phyloP scores from a whole-genome alignment of 2,113 vertebrate genomes.

The Alectura lathami region DNA sequence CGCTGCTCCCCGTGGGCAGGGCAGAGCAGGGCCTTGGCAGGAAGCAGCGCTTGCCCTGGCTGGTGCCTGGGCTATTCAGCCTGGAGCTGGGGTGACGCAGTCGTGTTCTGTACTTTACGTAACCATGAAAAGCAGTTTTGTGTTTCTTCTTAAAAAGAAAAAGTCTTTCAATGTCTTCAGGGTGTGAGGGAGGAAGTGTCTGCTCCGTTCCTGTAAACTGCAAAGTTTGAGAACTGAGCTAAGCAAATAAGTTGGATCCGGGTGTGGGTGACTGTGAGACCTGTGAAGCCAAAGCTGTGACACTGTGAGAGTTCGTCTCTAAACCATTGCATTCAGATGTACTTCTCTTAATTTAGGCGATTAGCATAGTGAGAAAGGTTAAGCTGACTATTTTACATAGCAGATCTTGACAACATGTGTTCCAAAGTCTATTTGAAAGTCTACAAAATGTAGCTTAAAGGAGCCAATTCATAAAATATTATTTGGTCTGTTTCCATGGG shows the following conservation, averaged over 20 bases:
- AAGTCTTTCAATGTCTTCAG: accelerated
- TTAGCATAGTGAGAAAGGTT: constrained; percentile 40
- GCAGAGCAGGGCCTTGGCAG: not conserved
- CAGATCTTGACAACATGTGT: constrained; percentile 4
- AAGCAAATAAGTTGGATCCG: not conserved
- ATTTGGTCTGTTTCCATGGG: constrained; percentile 50
- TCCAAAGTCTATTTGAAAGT: constrained; percentile 11
- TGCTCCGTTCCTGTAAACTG: not conserved
- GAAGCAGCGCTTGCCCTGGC: not conserved
- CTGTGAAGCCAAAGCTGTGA: not conserved
- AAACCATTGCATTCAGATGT: constrained; percentile 3
- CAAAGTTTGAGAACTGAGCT: not conserved
- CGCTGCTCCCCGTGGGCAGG: accelerated
- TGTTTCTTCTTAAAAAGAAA: not conserved
- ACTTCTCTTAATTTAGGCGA: constrained; percentile 4
- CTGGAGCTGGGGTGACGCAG: not conserved
- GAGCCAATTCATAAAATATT: constrained; percentile 56
- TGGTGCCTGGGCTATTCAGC: accelerated
- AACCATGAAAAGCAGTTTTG: not conserved
- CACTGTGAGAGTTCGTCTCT: not conserved
- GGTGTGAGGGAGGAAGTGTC: not conserved
- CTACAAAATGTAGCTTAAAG: constrained; percentile 31
- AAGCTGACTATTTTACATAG: constrained; percentile 5
- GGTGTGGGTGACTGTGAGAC: not conserved
- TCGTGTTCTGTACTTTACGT: accelerated